Evolutionary conservation across 2,113 vertebrate species (phyloP).

Genomic region (Anseranas semipalmata): DNA sequence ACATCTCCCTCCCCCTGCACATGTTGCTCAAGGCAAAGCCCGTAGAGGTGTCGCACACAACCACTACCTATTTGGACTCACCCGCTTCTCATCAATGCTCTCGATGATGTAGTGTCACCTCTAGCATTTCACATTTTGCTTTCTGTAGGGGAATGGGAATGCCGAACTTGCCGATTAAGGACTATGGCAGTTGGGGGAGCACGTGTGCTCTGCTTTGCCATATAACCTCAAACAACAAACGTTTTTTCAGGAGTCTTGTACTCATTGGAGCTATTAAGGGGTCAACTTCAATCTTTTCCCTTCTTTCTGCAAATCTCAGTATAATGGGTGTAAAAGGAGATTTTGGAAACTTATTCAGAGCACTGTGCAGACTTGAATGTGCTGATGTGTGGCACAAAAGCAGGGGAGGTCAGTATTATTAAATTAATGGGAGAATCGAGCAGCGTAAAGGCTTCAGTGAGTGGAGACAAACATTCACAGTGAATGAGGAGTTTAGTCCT

Average conservation of each 20-base stretch:
- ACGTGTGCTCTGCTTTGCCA: neutral
- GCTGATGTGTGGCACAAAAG: neutral
- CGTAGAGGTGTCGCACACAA: neutral
- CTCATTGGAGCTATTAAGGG: neutral
- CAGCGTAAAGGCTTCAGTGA: neutral
- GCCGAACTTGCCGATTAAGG: neutral
- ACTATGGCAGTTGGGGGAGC: neutral
- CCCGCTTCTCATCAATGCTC: neutral
- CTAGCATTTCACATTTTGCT: neutral
- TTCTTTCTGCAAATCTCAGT: neutral
- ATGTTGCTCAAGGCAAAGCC: neutral
- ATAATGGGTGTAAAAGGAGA: neutral
- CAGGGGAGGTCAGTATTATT: neutral
- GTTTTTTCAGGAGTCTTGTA: neutral
- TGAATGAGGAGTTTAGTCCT: neutral
- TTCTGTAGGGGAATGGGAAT: neutral
- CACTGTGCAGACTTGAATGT: neutral
- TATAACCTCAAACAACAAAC: neutral
- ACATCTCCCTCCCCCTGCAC: neutral
- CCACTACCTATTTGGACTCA: neutral
- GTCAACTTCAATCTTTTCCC: neutral
- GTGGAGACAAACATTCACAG: neutral
- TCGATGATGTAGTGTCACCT: neutral
- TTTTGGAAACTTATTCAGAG: neutral
- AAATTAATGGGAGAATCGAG: neutral